Base-by-base conservation (phyloP, 1,140 invertebrate genomes). In the Drosophila ambigua region DNA sequence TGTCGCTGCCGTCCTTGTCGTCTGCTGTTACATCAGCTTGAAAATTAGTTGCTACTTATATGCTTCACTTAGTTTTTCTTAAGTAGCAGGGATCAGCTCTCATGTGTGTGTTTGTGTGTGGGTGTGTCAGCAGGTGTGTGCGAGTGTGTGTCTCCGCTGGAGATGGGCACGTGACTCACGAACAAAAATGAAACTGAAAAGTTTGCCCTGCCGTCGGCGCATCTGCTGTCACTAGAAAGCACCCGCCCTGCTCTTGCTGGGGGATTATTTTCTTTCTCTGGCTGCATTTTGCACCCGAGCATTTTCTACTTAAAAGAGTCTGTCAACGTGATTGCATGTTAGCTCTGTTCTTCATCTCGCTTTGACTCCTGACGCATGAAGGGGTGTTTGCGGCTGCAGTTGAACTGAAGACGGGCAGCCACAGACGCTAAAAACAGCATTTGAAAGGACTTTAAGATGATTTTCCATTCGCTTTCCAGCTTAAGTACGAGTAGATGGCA, bases 31-130 rank as follows among this genome's bases (percentile, higher is more conserved):
- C 82, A 81, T 85, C 82, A 85, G 82, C 82, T 87, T 75, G 82
- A 87, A 87, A 87, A 87, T 87, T 87, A 87, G 82, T 88, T 87
- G 78, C 78, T 87, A 87, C 82, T 87, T 87, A 81, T 87, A 79
- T 87, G 82, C 82, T 87, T 87, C 82, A 87, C 82, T 87, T 87
- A 87, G 83, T 87, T 87, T 81, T 87, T 87, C 82, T 87, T 87
- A 87, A 87, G 82, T 79, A 87, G 82, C 82, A 79, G 61, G 82
- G 82, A 87, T 87, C 82, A 87, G 80, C 78, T 77, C 68, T 62
- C 65, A 63, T 64, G 44, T 45, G 26, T 58, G 55, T 65, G 28
- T 20, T 0, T 16, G 20, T 20, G 20, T 57, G 46, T 54, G 46
- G 45, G 60, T 72, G 20, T 65, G 55, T 35, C 48, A 72, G 59